These are phyloP conservation scores for Machaerirhynchus nigripectus DNA, from an alignment of 2,113 vertebrate species.

Conservation along the genomic window DNA sequence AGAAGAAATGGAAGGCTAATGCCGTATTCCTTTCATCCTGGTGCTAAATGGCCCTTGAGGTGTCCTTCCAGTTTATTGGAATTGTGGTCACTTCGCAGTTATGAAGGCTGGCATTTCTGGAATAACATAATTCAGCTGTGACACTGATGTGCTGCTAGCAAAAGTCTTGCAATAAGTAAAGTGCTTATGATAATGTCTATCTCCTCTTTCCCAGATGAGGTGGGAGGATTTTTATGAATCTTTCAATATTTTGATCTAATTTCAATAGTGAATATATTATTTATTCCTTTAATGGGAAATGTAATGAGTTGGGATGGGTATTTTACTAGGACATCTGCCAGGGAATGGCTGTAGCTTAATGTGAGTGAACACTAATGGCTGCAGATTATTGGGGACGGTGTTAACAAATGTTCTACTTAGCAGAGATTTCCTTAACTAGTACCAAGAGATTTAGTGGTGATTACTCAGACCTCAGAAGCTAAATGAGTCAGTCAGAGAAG, in stretches of 20 bases:
- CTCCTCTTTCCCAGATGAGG: neutral
- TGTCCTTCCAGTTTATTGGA: conserved; percentile 16
- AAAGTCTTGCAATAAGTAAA: neutral
- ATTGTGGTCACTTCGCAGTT: neutral
- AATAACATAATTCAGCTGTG: neutral
- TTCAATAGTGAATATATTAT: neutral
- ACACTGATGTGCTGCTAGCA: conserved; percentile 5
- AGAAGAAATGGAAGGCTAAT: neutral
- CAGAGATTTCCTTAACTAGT: neutral
- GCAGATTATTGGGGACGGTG: neutral
- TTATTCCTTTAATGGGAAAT: conserved; percentile 23
- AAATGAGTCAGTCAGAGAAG: neutral
- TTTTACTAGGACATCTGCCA: conserved; percentile 24
- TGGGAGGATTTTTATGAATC: conserved; percentile 3
- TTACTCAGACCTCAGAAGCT: neutral
- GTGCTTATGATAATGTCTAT: neutral
- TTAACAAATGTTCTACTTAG: neutral
- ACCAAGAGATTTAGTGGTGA: neutral
- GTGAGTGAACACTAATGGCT: neutral
- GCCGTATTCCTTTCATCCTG: neutral
- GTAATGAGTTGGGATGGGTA: neutral
- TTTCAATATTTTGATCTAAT: conserved; percentile 40
- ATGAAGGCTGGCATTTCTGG: neutral
- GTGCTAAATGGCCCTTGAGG: neutral
- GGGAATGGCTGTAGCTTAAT: neutral